These are phyloP conservation scores for Solea solea DNA, from an alignment of 2,113 vertebrate species.

Conservation along the genomic window DNA sequence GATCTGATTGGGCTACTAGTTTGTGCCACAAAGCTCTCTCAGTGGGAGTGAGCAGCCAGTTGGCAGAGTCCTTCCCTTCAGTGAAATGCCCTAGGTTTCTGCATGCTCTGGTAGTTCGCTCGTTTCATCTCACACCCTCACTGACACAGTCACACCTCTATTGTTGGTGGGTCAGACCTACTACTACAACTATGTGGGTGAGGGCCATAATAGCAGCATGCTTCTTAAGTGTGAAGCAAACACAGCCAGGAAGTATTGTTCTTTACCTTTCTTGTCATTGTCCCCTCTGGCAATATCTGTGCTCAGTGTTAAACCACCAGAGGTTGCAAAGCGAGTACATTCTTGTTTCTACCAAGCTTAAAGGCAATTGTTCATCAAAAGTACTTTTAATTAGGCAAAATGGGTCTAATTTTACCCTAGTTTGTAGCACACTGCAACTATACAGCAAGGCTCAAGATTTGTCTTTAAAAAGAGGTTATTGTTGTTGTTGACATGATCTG, in stretches of 20 bases:
- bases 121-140: constrained; percentile 34
- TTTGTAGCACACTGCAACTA: background rate
- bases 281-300: constrained; percentile 32
- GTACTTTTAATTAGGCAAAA: constrained; percentile 3
- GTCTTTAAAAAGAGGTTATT: background rate
- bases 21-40: constrained; percentile 53
- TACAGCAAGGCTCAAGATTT: background rate
- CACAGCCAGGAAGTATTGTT: constrained; percentile 35
- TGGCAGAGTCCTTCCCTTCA: constrained; percentile 45
- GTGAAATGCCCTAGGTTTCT: constrained; percentile 34
- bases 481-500: background rate
- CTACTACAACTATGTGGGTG: constrained; percentile 32
- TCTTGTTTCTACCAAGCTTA: background rate
- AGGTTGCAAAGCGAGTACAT: constrained; percentile 16
- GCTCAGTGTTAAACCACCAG: constrained; percentile 6
- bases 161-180: constrained; percentile 34
- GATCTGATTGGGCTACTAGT: constrained; percentile 44
- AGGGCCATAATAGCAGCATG: constrained; percentile 40
- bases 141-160: constrained; percentile 19
- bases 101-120: constrained; percentile 32
- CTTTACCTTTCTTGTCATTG: constrained; percentile 39
- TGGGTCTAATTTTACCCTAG: background rate
- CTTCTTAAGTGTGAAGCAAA: constrained; percentile 51
- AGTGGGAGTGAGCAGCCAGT: constrained; percentile 33
- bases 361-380: constrained; percentile 14